Base-by-base conservation (phyloP, 2,113 vertebrate species). In the Perca flavescens region DNA sequence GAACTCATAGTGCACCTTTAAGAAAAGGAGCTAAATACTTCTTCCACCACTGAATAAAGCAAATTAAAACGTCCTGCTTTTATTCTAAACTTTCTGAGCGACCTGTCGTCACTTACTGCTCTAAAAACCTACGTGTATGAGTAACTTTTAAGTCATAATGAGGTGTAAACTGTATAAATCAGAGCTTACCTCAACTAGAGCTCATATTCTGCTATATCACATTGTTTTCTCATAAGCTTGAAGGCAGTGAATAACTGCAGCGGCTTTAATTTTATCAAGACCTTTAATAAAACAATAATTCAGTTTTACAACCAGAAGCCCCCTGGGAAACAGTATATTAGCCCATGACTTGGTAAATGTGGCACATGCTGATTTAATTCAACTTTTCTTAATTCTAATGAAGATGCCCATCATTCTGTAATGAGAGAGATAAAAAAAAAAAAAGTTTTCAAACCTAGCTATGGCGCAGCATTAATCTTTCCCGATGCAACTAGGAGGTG, bases 251-350 rank as follows among this genome's bases (percentile, higher is more conserved):
- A 68, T 40, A 54, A 80, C 53, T 34, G 15, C 69, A 79, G 80
- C 52, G 56, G 65, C 60, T 83, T 81, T 63, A 19, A 50, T 85
- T 69, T 62, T 11, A 82, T 88, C 61, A 47, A 46, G 52, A 73
- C 13, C 43, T 86, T 73, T 64, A 77, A 84, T 69, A 52, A 84
- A 86, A 79, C 47, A 72, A 82, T 71, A 77, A 84, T 67, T 76
- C 22, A 28, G 34, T 76, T 72, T 82, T 57, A 75, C 28, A 47
- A 62, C 9, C 49, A 61, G 28, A 19, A 28, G 3, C 7, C 47
- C 40, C 36, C n/a, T 2, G 17, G 57, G 57, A 36, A 71, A 17
- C 67, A 10, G 40, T 17, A 31, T 57, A 54, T 79, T 49, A 68
- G 8, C 66, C 58, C 8, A 13, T 14, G 40, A 80, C 72, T 74